A percentile compares a stretch with the other conserved stretches of the same genome.
Evolutionary conservation across 2,113 vertebrate genomes (phyloP).

Genomic region (Melanostigma gelatinosum): DNA sequence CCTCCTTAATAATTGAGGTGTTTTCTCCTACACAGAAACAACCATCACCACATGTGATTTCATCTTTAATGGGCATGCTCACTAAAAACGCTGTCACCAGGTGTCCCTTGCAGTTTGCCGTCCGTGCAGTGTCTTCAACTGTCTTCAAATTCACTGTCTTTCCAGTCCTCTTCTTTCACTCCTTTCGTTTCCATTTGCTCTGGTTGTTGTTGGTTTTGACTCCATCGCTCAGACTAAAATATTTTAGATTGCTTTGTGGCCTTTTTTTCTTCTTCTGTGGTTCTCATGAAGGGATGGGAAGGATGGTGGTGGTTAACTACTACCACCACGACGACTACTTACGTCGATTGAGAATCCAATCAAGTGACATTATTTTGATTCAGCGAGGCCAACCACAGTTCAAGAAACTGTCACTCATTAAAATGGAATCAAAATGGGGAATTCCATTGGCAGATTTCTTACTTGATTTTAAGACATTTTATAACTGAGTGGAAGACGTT

Average conservation of each 20-base stretch:
- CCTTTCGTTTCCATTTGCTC: conserved; percentile 71
- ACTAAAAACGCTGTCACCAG: conserved; percentile 68
- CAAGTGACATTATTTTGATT: conserved; percentile 23
- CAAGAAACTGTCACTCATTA: conserved; percentile 13
- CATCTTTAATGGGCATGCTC: conserved; percentile 78
- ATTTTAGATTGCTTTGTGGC: conserved; percentile 45
- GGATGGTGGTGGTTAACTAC: conserved; percentile 27
- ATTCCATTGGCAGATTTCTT: conserved; percentile 25
- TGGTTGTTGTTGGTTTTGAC: conserved; percentile 70
- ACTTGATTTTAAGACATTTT: conserved; percentile 7
- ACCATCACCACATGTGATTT: conserved; percentile 71
- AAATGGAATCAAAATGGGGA: not conserved
- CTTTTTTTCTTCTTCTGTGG: conserved; percentile 51
- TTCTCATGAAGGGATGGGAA: conserved; percentile 51
- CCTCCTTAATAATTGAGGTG: conserved; percentile 69
- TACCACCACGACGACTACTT: not conserved
- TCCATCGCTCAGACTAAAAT: conserved; percentile 62
- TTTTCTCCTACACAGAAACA: conserved; percentile 79
- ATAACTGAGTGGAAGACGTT: conserved; percentile 31
- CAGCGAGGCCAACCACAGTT: conserved; percentile 7
- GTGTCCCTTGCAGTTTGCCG: conserved; percentile 70
- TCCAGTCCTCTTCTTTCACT: conserved; percentile 64
- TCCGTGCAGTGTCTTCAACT: conserved; percentile 71
- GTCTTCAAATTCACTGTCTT: conserved; percentile 63
- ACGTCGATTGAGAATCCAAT: not conserved